phyloP scores from a whole-genome alignment of 2,113 vertebrate species.

The Otis tarda region DNA sequence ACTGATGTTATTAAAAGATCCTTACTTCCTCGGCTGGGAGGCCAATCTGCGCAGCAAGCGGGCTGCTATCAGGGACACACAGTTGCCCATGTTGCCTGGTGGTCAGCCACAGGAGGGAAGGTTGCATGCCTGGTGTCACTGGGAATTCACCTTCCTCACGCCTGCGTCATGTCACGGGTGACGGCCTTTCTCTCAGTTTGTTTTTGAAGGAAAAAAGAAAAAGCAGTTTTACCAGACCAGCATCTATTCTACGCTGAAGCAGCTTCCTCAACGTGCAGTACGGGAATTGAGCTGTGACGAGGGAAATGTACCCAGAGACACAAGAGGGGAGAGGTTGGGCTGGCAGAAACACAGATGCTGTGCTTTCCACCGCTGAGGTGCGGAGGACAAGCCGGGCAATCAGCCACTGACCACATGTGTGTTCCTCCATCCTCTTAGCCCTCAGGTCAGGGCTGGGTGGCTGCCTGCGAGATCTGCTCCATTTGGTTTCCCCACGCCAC shows the following conservation, averaged over 20 bases:
- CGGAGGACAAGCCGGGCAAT: fast-evolving
- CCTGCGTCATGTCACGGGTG: fast-evolving
- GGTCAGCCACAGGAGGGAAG: background rate
- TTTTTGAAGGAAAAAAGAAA: background rate
- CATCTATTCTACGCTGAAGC: background rate
- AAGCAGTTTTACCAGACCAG: background rate
- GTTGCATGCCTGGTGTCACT: fast-evolving
- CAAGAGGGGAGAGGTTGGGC: background rate
- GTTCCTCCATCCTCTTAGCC: background rate
- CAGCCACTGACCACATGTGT: fast-evolving
- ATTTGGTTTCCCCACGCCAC: background rate
- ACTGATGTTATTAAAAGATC: conserved; percentile 30
- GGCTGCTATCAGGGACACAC: background rate
- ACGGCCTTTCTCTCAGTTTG: background rate
- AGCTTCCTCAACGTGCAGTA: background rate
- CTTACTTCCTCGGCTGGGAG: background rate
- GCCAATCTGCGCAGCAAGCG: background rate
- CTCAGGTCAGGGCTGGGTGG: background rate
- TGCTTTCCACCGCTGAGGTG: background rate
- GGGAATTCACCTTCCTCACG: background rate
- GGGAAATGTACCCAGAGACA: fast-evolving
- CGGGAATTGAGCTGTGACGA: background rate
- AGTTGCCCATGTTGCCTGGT: background rate
- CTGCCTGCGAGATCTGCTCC: background rate
- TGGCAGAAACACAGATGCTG: background rate